These are phyloP conservation scores for Chlorops oryzae DNA, from an alignment of 1,140 invertebrate species.

Conservation along the genomic window DNA sequence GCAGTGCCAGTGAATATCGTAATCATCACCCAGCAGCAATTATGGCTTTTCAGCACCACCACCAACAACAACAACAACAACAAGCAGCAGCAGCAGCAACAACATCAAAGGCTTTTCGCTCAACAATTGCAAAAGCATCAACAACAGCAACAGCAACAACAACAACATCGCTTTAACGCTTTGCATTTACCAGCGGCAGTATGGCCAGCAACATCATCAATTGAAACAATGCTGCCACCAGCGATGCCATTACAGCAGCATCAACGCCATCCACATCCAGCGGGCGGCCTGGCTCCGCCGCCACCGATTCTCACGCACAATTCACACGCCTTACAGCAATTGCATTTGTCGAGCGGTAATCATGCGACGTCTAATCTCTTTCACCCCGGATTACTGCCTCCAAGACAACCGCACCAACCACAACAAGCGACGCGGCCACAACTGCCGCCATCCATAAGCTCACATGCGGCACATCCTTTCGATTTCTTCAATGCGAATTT, in stretches of 20 bases:
- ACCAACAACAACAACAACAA: constrained; percentile 21
- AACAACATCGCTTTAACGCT: constrained; percentile 2
- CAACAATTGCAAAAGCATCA: background rate
- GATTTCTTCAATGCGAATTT: constrained; percentile 42
- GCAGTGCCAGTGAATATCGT: constrained; percentile 18
- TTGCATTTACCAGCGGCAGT: constrained; percentile 2
- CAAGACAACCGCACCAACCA: too few relatives aligned
- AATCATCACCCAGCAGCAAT: constrained; percentile 9
- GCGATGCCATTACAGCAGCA: constrained; percentile 4
- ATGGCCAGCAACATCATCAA: background rate
- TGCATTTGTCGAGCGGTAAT: too few relatives aligned
- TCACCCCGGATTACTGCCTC: too few relatives aligned
- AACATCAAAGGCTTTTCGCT: constrained; percentile 18
- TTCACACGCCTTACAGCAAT: constrained; percentile 18
- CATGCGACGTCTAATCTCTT: too few relatives aligned
- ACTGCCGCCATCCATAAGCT: constrained; percentile 21
- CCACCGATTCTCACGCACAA: constrained; percentile 16
- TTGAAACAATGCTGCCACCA: too few relatives aligned
- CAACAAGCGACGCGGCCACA: too few relatives aligned
- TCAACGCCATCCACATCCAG: constrained; percentile 13
- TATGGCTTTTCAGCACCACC: constrained; percentile 17
- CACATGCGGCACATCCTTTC: background rate
- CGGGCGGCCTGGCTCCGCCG: constrained; percentile 12
- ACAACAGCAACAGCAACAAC: constrained; percentile 1
- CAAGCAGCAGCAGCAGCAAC: constrained; percentile 22